Percentiles rank a stretch among this genome's conserved stretches.
phyloP scores from a whole-genome alignment of 1,140 invertebrate species.

The Drosophila nikananu region DNA sequence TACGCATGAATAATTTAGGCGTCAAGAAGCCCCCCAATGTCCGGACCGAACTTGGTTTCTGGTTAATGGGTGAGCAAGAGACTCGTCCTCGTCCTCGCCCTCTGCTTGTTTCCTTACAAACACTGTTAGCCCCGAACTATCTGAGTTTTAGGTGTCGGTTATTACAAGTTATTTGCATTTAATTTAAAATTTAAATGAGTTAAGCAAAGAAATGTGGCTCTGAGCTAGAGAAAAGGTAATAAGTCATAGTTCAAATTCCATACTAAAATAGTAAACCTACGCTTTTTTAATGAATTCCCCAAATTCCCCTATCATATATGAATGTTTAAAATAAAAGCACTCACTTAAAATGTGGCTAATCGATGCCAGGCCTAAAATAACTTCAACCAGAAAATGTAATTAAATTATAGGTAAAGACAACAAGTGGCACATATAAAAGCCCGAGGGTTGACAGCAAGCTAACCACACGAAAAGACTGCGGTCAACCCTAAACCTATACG shows the following conservation, averaged over 20 bases:
- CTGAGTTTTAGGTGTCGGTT: constrained; percentile 44
- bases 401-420: constrained; percentile 47
- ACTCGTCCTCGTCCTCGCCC: neutral
- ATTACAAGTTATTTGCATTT: constrained; percentile 57
- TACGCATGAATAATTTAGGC: constrained; percentile 79
- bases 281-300: neutral
- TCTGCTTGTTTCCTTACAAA: neutral
- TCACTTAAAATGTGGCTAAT: neutral
- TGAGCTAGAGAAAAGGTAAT: neutral
- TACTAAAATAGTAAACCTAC: no score
- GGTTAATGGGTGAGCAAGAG: constrained; percentile 39
- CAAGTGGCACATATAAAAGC: constrained; percentile 56
- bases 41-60: constrained; percentile 51
- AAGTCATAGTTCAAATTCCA: neutral
- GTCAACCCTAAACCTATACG: constrained; percentile 13
- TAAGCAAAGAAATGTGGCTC: neutral
- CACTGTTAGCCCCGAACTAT: constrained; percentile 2
- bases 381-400: constrained; percentile 18
- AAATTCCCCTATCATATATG: no score
- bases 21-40: constrained; percentile 44
- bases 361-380: constrained; percentile 1
- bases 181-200: constrained; percentile 28
- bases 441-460: constrained; percentile 44
- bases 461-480: constrained; percentile 37
- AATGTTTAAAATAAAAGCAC: neutral